Conservation (phyloP, 2,113 vertebrate genomes). For the Pristiophorus japonicus region DNA sequence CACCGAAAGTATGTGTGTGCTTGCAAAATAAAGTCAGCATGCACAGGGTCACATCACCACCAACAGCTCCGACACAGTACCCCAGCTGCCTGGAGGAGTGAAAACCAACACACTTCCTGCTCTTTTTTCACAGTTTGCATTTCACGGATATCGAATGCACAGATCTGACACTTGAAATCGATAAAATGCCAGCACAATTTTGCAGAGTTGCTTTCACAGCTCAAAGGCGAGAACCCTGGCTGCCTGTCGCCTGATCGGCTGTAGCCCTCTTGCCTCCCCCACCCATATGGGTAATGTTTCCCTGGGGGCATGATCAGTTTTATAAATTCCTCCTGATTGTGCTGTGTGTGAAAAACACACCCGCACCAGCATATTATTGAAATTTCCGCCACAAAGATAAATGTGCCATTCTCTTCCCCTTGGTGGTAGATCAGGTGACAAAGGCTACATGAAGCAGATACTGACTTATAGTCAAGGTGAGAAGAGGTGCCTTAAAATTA, state of each 20-base stretch:
- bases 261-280: too few species aligned
- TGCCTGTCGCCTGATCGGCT: neutral
- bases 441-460: neutral
- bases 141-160: neutral
- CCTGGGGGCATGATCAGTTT: neutral
- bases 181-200: neutral
- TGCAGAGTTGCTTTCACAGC: neutral
- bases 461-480: neutral
- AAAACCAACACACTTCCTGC: constrained; percentile 21
- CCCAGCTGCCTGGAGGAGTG: neutral
- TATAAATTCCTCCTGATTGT: neutral
- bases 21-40: neutral
- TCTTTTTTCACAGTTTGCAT: neutral
- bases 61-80: neutral
- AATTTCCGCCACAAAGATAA: neutral
- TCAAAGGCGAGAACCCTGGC: neutral
- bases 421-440: neutral
- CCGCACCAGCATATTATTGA: neutral
- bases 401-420: neutral
- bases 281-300: neutral
- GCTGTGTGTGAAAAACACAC: neutral
- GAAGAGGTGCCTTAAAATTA: neutral
- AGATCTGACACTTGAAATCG: neutral
- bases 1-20: neutral
- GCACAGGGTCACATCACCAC: neutral